Conservation (phyloP, 2,113 vertebrate genomes). For the Carettochelys insculpta region DNA sequence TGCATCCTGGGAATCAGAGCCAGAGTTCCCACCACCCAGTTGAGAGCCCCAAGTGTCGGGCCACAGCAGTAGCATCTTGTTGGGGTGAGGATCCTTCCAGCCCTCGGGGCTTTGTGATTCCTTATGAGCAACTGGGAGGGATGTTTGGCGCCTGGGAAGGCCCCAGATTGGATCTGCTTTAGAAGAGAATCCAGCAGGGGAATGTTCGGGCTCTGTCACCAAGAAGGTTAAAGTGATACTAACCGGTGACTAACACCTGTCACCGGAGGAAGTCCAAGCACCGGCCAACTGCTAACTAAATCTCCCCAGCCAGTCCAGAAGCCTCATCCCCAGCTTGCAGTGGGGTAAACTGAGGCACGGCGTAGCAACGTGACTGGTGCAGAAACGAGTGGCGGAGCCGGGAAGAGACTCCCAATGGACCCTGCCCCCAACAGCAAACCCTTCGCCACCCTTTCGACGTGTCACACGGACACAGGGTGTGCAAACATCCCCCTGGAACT, state of each 20-base stretch:
- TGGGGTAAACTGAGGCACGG: background rate
- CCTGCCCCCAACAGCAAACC: background rate
- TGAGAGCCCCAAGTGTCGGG: background rate
- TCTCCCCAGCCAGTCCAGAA: background rate
- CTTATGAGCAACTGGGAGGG: background rate
- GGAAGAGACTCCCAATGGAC: too few species aligned
- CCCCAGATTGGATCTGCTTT: background rate
- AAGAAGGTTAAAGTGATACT: background rate
- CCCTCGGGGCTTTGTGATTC: background rate
- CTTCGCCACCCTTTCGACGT: background rate
- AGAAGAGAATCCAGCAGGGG: background rate
- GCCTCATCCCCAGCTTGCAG: background rate
- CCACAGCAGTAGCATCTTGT: too few species aligned
- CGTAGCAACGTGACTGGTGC: background rate
- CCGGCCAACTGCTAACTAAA: background rate
- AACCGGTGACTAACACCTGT: background rate
- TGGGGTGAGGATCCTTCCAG: too few species aligned
- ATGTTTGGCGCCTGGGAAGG: background rate
- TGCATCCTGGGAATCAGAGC: background rate
- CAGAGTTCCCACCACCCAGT: background rate
- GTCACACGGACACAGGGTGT: too few species aligned
- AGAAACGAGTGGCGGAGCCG: background rate
- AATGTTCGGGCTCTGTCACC: background rate
- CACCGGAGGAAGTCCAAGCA: background rate
- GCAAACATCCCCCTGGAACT: background rate